Evolutionary conservation across 2,113 vertebrate genomes (phyloP), one percentile per base, ranked within the genome.

Genomic region (Leptodactylus fuscus): DNA sequence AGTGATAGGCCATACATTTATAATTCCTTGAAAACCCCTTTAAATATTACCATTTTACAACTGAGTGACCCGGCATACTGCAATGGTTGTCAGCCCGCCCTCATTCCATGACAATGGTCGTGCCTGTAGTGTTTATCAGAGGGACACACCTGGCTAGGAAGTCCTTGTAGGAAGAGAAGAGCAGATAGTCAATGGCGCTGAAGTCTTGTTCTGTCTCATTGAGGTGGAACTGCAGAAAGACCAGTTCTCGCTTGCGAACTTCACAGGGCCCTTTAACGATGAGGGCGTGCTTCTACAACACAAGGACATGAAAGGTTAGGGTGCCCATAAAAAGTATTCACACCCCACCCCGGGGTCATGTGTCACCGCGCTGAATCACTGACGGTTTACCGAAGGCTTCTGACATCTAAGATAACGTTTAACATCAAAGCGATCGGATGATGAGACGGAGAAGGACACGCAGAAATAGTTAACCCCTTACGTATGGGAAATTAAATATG

Each of bases 101-200:
- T 24, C n/a, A 60, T 24, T 60, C 24, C 5, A 3, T 2, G 3
- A 69, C 60, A 16, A 34, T 34, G 15, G 13, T 18, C 6, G 60
- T 6, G 29, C 32, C 60, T 1, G 5, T 65, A 65, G 4, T 32
- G 13, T 29, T 65, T 29, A 38, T 70, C 73, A 49, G n/a, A 38
- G 29, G 67, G 70, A 20, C 36, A 81, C 87, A 94, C 93, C 93
- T 94, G 48, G 84, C 88, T 67, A 92, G 83, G 24, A 97, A 93
- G 62, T 97, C 95, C 10, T 92, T 93, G 87, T 95, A 99, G 24
- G 95, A 96, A 5, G 96, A 95, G 91, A 99, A 99, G 9, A 99
- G 94, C 89, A 99, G 95, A 91, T 99, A 99, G n/a, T 94, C 94
- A 85, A 99, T 98, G 85, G 96, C 97, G n/a, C 97, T 99, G 90